Percentiles rank a stretch among this genome's conserved stretches.
Conservation (phyloP, 2,888 invertebrate genomes). For the Dasysyrphus tricinctus region DNA sequence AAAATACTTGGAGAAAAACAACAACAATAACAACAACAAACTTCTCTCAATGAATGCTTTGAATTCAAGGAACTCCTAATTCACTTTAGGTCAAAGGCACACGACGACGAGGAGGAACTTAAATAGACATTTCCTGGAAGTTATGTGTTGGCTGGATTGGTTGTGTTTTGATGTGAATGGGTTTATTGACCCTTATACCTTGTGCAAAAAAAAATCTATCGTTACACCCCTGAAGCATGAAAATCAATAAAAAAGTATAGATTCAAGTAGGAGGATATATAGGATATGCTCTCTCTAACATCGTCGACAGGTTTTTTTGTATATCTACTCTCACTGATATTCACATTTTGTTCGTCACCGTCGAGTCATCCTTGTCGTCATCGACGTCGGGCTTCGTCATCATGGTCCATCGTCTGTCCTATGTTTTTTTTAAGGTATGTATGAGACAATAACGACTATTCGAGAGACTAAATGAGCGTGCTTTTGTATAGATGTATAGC, state of each 20-base stretch:
- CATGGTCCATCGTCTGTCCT: constrained; percentile 45
- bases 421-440: constrained; percentile 38
- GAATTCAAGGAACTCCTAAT: constrained; percentile 26
- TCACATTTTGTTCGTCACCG: constrained; percentile 45
- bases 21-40: constrained; percentile 10
- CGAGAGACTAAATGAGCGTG: constrained; percentile 24
- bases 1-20: constrained; percentile 21
- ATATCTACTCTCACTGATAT: constrained; percentile 45
- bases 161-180: constrained; percentile 44
- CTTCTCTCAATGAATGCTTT: constrained; percentile 21
- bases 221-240: neutral
- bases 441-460: constrained; percentile 22
- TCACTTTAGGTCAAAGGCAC: constrained; percentile 45
- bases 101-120: constrained; percentile 15
- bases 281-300: constrained; percentile 33
- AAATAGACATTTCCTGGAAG: constrained; percentile 11
- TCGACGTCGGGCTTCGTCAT: constrained; percentile 23
- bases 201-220: constrained; percentile 15
- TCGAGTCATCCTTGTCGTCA: constrained; percentile 19
- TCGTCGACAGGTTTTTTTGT: constrained; percentile 20
- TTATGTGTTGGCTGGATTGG: constrained; percentile 17
- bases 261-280: constrained; percentile 33
- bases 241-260: constrained; percentile 54
- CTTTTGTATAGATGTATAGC: neutral
- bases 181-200: constrained; percentile 60